phyloP scores from a whole-genome alignment of 2,797 vertebrate species.

The Denticeps clupeoides region DNA sequence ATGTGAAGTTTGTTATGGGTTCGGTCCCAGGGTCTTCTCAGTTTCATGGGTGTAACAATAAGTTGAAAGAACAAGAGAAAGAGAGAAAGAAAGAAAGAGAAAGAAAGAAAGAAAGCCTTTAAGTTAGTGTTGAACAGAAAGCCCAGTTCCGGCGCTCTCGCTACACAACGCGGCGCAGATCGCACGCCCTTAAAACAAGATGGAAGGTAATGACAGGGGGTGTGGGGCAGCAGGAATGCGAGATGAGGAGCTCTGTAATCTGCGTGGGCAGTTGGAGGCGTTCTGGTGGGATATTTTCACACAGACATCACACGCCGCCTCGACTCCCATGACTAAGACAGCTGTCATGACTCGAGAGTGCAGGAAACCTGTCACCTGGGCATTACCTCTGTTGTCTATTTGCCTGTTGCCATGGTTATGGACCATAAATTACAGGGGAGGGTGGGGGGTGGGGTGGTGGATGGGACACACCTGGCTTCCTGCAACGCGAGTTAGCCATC shows the following conservation, averaged over 20 bases:
- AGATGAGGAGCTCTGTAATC: slow-evolving; percentile 3
- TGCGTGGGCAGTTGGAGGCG: background rate
- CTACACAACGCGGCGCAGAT: slow-evolving; percentile 2
- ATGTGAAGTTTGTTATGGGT: slow-evolving; percentile 3
- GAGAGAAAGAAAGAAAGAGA: background rate
- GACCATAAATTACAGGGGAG: slow-evolving; percentile 61
- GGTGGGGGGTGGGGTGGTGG: slow-evolving; percentile 24
- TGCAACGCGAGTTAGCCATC: slow-evolving; percentile 51
- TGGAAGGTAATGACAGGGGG: slow-evolving; percentile 1
- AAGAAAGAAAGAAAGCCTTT: background rate
- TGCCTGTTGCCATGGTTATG: slow-evolving; percentile 45
- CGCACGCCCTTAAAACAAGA: no score
- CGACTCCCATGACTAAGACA: slow-evolving; percentile 25
- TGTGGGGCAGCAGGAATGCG: background rate
- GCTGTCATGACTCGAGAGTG: slow-evolving; percentile 47
- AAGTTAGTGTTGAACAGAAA: background rate
- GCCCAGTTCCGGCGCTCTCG: background rate
- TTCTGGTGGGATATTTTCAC: slow-evolving; percentile 5
- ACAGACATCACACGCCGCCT: background rate
- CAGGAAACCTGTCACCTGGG: slow-evolving; percentile 38
- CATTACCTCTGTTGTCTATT: slow-evolving; percentile 49
- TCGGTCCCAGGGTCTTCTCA: slow-evolving; percentile 10
- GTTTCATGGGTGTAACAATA: slow-evolving; percentile 24
- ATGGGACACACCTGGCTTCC: slow-evolving; percentile 46
- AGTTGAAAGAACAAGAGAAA: background rate